These are phyloP conservation scores for Cheilosia grossa DNA, from an alignment of 2,888 invertebrate genomes.

Conservation along the genomic window DNA sequence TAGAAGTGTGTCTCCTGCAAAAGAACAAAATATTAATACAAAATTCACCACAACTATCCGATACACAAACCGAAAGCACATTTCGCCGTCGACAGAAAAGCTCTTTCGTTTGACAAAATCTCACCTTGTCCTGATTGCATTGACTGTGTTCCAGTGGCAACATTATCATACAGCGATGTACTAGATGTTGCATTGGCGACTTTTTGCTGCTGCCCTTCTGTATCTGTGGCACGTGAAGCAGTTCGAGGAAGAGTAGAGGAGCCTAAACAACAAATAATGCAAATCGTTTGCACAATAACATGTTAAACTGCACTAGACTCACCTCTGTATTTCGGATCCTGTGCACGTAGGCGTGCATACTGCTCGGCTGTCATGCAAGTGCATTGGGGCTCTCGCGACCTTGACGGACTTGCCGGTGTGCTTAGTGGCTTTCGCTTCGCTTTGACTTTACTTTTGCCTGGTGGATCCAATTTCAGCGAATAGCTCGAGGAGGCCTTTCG, in stretches of 20 bases:
- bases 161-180: slow-evolving; percentile 94
- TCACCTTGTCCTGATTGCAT: slow-evolving; percentile 81
- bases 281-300: slow-evolving; percentile 9
- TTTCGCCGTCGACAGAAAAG: neutral
- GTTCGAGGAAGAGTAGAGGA: slow-evolving; percentile 93
- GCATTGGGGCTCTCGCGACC: slow-evolving; percentile 94
- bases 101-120: slow-evolving; percentile 43
- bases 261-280: slow-evolving; percentile 83
- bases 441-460: slow-evolving; percentile 93
- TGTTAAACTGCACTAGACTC: slow-evolving; percentile 80
- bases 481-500: slow-evolving; percentile 98
- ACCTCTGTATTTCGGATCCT: slow-evolving; percentile 92
- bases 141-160: slow-evolving; percentile 83
- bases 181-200: slow-evolving; percentile 94
- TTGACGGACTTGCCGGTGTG: slow-evolving; percentile 95
- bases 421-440: slow-evolving; percentile 95
- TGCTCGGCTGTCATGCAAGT: slow-evolving; percentile 98
- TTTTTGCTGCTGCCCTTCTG: slow-evolving; percentile 87
- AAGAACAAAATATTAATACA: neutral
- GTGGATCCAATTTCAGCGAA: slow-evolving; percentile 96
- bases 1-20: slow-evolving; percentile 83
- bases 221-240: slow-evolving; percentile 88
- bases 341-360: slow-evolving; percentile 92
- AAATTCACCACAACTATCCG: slow-evolving; percentile 48
- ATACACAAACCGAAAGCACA: slow-evolving; percentile 54